Percentiles rank a stretch among this genome's conserved stretches.
These are phyloP conservation scores for Podargus strigoides DNA, from an alignment of 2,797 vertebrate genomes.

Conservation along the genomic window DNA sequence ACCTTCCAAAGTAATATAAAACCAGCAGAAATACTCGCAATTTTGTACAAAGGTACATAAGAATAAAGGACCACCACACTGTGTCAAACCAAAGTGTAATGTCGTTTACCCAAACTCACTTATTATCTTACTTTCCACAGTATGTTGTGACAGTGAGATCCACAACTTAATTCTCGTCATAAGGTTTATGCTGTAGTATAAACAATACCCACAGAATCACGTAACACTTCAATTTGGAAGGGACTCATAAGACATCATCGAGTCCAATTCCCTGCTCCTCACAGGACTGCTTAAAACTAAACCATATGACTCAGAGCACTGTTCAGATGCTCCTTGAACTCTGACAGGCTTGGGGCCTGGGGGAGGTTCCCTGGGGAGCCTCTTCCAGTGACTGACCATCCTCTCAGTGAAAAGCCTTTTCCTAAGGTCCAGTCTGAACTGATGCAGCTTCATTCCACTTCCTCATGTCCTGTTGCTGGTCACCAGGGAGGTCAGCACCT, in stretches of 20 bases:
- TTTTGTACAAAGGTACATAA: not conserved
- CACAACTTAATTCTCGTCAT: not conserved
- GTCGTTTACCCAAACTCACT: not conserved
- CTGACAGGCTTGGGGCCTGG: not conserved
- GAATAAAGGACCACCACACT: not conserved
- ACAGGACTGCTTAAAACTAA: not conserved
- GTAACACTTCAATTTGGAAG: not conserved
- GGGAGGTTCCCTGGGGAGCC: not conserved
- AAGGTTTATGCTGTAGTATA: not conserved
- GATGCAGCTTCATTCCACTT: not conserved
- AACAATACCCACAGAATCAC: not conserved
- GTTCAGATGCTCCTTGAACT: not conserved
- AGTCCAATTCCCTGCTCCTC: not conserved
- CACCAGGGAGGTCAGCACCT: not conserved
- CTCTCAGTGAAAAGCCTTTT: not conserved
- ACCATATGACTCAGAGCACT: rapidly evolving
- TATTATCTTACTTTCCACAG: not conserved
- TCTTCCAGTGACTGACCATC: rapidly evolving
- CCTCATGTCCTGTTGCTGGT: not conserved
- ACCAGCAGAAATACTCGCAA: not conserved
- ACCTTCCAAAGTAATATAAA: not conserved
- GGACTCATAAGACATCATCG: rapidly evolving
- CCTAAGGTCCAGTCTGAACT: not conserved
- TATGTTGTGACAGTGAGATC: not conserved
- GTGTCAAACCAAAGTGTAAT: not conserved